Base-by-base conservation (phyloP, 2,888 invertebrate species). In the Campopleginae sp. region DNA sequence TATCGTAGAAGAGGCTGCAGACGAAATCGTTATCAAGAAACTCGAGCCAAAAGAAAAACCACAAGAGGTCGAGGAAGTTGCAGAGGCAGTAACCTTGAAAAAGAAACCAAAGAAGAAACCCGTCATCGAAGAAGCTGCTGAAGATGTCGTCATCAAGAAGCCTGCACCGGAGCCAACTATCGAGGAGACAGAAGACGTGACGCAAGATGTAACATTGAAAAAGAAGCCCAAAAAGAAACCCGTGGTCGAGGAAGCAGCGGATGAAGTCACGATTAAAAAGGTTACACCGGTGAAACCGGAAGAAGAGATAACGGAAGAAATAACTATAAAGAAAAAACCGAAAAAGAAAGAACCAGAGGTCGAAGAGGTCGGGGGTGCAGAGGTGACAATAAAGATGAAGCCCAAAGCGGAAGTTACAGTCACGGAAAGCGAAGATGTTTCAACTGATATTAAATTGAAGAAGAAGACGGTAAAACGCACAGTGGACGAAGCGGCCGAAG, bases 371-470 rank as follows among this genome's bases (percentile, higher is more conserved):
- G 89, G 90, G 74, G 91, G 90, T 54, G 87, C 88, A 76, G 87
- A 91, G 83, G 82, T 91, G 19, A 90, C 90, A 54, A 89, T 92
- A 63, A 90, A 89, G 80, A 92, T 90, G 78, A 91, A 90, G 71
- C 86, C 86, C 63, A 89, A 89, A 78, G 87, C 89, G 63, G 89
- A 91, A 75, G 89, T 90, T 58, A 89, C 90, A 54, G 51, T 84
- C 6, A 68, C 71, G 1, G 92, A 91, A 80, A 84, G 87, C 17
- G 90, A 90, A 71, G 90, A 90, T 71, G 90, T 90, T 17, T 90
- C 93, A 27, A 94, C 94, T 89, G 94, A 95, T 88, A 94, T 95
- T 83, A 92, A 94, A 23, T 92, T 95, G 7, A 94, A 94, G 87
- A 94, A 94, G 87, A 93, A 88, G 63, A 65, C 51, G 23, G 76